Percentiles rank a stretch among this genome's conserved stretches.
phyloP scores from a whole-genome alignment of 2,797 vertebrate genomes.

The Hyperoplus lanceolatus region DNA sequence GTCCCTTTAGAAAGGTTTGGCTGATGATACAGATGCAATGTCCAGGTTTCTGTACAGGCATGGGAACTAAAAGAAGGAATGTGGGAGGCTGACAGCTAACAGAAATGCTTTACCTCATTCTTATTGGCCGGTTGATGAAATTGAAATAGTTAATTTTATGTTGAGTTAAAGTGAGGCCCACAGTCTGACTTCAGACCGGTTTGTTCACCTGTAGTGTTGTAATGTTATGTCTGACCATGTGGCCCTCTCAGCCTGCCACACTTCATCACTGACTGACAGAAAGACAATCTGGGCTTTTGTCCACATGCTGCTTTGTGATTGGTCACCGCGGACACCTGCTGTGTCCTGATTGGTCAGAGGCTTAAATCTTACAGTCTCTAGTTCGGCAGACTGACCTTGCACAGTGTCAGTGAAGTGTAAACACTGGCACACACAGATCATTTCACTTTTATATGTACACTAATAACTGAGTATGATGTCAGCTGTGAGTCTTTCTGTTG shows the following conservation, averaged over 20 bases:
- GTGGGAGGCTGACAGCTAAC: neutral
- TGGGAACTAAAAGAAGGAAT: neutral
- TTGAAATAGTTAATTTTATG: no score
- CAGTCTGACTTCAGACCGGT: no score
- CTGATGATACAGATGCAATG: neutral
- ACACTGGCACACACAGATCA: neutral
- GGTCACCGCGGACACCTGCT: neutral
- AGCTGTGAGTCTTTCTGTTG: neutral
- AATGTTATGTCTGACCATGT: neutral
- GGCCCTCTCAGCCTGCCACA: neutral
- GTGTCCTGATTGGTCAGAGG: constrained; percentile 5
- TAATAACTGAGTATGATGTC: constrained; percentile 14
- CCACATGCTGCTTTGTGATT: neutral
- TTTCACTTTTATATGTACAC: constrained; percentile 27
- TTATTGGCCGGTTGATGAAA: neutral
- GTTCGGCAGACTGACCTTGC: constrained; percentile 16
- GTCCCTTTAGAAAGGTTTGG: no score
- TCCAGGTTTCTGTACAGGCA: neutral
- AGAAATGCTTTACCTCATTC: neutral
- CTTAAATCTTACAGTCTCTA: neutral
- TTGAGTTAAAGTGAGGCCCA: no score
- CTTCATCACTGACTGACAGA: neutral
- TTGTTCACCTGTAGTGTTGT: neutral
- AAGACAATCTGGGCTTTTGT: constrained; percentile 19
- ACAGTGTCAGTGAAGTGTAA: constrained; percentile 20